Evolutionary conservation across 2,888 invertebrate species (phyloP), one percentile per base, ranked within the genome.

Genomic region (Scaptodrosophila latifasciaeformis): DNA sequence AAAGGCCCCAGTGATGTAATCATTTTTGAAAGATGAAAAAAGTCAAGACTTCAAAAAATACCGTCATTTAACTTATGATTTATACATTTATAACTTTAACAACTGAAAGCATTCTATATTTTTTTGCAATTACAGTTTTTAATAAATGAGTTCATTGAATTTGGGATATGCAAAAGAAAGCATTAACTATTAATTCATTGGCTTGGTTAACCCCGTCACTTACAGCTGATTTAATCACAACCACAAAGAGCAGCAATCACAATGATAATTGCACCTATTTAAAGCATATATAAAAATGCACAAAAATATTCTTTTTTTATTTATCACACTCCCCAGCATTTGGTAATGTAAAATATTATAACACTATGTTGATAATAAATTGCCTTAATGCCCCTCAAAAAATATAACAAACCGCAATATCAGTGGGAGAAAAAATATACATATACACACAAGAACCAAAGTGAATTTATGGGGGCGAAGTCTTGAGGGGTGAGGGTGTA

Each of bases 261-360:
- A 13, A 0, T 15, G 48, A 61, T 61, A 61, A 61, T 61, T 42
- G 56, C 47, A 18, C n/a, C n/a, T n/a, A 21, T n/a, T 21, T 19
- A 21, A 21, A 13, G 15, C 15, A 17, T 10, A 13, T 37, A 17
- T 17, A 15, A n/a, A 18, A 7, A 27, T 34, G 10, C 6, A 18
- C 10, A n/a, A 13, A 30, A 27, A 42, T 51, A 64, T 57, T 59
- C 59, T 43, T 13, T 49, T 51, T 65, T 57, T 59, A 62, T 43
- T 13, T 49, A 21, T 21, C 39, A 27, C 18, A 40, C 12, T 30
- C 46, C n/a, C 43, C 39, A 49, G 48, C 67, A 72, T 72, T 72
- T 74, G 77, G 65, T 72, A 62, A 67, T 70, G 65, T 70, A 49
- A 67, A 77, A 70, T 70, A 77, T 77, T 64, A 70, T 65, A 75